phyloP scores from a whole-genome alignment of 2,113 vertebrate species.

The Petrocephalus microphthalmus region DNA sequence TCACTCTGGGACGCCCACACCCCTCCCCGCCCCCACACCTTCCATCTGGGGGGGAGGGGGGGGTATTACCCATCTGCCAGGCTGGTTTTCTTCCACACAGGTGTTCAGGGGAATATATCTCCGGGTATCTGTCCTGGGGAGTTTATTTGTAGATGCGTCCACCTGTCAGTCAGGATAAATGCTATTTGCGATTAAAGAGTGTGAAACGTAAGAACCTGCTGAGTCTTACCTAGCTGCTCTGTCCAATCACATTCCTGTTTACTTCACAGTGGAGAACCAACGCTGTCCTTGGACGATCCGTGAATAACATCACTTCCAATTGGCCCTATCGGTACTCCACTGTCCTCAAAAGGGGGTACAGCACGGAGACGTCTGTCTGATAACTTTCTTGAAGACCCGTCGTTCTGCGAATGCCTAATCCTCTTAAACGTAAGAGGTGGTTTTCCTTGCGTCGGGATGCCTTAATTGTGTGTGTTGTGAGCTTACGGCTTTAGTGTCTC shows the following conservation, averaged over 20 bases:
- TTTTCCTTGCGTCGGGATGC: neutral
- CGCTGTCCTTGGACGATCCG: neutral
- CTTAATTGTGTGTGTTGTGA: slow-evolving; percentile 15
- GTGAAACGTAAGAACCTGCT: neutral
- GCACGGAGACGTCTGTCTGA: neutral
- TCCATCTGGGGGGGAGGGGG: neutral
- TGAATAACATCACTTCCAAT: neutral
- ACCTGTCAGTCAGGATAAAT: neutral
- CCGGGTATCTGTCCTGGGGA: neutral
- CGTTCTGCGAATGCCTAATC: neutral
- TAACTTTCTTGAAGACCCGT: neutral
- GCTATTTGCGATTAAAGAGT: neutral
- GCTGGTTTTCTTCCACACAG: neutral
- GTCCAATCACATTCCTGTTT: neutral
- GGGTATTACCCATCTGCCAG: neutral
- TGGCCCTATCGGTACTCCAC: neutral
- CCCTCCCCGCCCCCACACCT: neutral
- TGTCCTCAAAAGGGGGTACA: neutral
- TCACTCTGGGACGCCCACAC: neutral
- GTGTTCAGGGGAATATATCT: neutral
- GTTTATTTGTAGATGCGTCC: neutral
- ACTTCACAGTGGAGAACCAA: neutral
- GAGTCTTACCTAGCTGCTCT: neutral
- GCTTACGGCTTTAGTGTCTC: neutral
- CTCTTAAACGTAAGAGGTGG: neutral